Evolutionary conservation across 2,888 invertebrate genomes (phyloP), one percentile per base, ranked within the genome.

Genomic region (Latrodectus elegans): DNA sequence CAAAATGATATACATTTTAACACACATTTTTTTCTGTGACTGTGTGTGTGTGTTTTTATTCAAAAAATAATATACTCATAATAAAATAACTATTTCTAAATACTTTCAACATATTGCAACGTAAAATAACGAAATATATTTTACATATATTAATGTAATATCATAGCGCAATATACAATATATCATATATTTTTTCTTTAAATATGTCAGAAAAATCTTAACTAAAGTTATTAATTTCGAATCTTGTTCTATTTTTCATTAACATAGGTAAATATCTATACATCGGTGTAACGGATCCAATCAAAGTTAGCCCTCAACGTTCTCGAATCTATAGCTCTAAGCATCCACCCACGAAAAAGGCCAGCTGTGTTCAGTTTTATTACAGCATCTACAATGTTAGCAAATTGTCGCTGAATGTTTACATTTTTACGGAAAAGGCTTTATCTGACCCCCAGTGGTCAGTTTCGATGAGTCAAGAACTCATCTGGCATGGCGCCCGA

Each of bases 401-500:
- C n/a, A 82, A 75, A 67, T 55, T 88, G 6, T 49, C 78, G 0
- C 53, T 89, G 12, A 87, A 84, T 38, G 53, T 75, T 8, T 87
- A 84, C 17, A 11, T 85, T 8, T 52, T 77, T 1, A 89, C 89
- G 12, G 71, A 75, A 65, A 68, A 68, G 22, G 86, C 83, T 68
- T 51, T 86, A 3, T 83, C 83, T 0, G 85, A 85, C 51, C 84
- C 89, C 10, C 76, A 81, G n/a, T 89, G 89, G 89, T 67, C 76
- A 14, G 80, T 81, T 11, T 26, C 71, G 0, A 68, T 84, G 14
- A 70, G 80, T 1, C 79, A 79, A 70, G 89, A 88, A 22, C 76
- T 81, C 26, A 53, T 85, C 8, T 89, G 89, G 89, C 88, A 89
- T 14, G 87, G 88, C n/a, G 88, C 89, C 4, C 64, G 85, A 11